These are phyloP conservation scores for Drosophila seguyi DNA, from an alignment of 1,140 invertebrate genomes.

Conservation along the genomic window DNA sequence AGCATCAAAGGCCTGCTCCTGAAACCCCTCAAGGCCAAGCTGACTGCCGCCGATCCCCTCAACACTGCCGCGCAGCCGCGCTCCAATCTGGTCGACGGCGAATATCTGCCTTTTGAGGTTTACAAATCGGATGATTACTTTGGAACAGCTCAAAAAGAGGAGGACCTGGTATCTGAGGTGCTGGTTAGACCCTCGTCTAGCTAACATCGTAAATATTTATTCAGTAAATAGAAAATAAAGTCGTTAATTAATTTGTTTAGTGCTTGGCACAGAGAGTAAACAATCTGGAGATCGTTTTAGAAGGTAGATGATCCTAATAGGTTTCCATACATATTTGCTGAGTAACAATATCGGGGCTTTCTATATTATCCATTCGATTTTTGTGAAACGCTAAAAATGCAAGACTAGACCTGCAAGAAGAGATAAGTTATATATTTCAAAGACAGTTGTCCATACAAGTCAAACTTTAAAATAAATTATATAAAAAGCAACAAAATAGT, in stretches of 20 bases:
- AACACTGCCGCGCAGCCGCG: not conserved
- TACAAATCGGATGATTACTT: slow-evolving; percentile 72
- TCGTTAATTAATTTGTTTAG: slow-evolving; percentile 10
- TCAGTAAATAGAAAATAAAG: slow-evolving; percentile 17
- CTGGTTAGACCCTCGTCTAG: slow-evolving; percentile 11
- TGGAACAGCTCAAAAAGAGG: slow-evolving; percentile 10
- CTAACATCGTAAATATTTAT: slow-evolving; percentile 4
- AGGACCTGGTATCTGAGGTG: not conserved
- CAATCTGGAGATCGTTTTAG: not conserved
- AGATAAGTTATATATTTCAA: too few species aligned
- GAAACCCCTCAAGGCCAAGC: slow-evolving; percentile 71
- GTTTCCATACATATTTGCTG: slow-evolving; percentile 3
- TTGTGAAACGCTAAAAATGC: not conserved
- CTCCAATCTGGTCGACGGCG: slow-evolving; percentile 61
- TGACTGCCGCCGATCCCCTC: slow-evolving; percentile 32
- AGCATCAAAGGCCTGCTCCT: slow-evolving; percentile 75
- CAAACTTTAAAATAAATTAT: too few species aligned
- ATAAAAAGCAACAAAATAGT: not conserved
- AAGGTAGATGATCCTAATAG: not conserved
- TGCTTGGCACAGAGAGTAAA: not conserved
- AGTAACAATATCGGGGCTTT: not conserved
- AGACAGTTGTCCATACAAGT: too few species aligned
- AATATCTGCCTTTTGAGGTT: slow-evolving; percentile 65
- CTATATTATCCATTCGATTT: not conserved
- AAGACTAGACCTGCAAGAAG: too few species aligned